phyloP scores from a whole-genome alignment of 2,888 invertebrate species.

The Polyommatus icarus region DNA sequence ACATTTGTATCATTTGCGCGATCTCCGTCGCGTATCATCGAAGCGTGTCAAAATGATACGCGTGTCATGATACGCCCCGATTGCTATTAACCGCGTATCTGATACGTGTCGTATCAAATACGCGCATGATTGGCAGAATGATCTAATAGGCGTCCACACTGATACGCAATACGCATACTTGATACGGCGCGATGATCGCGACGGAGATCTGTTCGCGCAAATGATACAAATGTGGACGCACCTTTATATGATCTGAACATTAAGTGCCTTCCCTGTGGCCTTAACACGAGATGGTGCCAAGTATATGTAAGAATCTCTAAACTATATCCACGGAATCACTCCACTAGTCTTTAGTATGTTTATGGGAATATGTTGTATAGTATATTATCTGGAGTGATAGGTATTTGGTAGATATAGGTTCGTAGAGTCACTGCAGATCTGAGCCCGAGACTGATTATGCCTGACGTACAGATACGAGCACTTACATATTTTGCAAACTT shows the following conservation, averaged over 20 bases:
- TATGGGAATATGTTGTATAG: constrained; percentile 39
- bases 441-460: neutral
- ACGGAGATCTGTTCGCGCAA: no score
- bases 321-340: constrained; percentile 50
- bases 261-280: constrained; percentile 51
- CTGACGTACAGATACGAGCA: neutral
- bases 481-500: neutral
- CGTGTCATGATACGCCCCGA: no score
- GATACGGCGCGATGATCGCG: no score
- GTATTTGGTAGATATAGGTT: neutral
- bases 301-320: constrained; percentile 61
- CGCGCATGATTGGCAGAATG: no score
- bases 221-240: no score
- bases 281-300: constrained; percentile 54
- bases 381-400: constrained; percentile 26
- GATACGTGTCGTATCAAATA: no score
- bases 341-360: constrained; percentile 54
- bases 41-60: no score
- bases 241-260: constrained; percentile 24
- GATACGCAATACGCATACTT: no score
- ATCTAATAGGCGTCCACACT: no score
- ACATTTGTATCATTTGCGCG: no score
- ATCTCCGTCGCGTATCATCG: no score
- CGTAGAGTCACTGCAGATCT: neutral
- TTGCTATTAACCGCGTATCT: no score